Evolutionary conservation across 2,797 vertebrate genomes (phyloP).

Genomic region (Perdix hodgsoniae): DNA sequence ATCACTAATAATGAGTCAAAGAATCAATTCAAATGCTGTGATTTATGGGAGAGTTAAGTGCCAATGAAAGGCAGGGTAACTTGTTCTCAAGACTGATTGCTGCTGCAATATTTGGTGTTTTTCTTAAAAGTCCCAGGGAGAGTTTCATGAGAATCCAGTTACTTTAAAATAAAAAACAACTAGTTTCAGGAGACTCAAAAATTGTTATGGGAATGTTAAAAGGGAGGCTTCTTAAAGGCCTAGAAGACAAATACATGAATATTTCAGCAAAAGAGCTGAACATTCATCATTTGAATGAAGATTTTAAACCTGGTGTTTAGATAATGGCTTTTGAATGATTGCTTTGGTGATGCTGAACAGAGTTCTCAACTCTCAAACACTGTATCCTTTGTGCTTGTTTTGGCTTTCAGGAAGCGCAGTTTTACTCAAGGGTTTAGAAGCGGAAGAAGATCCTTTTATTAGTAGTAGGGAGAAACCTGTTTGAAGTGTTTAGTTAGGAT

Average conservation of each 20-base stretch:
- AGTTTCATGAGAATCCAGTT: constrained; percentile 58
- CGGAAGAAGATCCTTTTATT: not conserved
- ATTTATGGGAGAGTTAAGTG: constrained; percentile 64
- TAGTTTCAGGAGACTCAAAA: constrained; percentile 54
- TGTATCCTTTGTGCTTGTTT: not conserved
- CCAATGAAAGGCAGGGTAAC: constrained; percentile 49
- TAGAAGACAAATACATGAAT: constrained; percentile 14
- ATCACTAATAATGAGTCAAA: constrained; percentile 41
- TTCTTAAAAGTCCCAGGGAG: constrained; percentile 55
- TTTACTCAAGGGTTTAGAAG: not conserved
- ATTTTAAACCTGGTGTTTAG: constrained; percentile 42
- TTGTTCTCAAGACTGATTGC: constrained; percentile 47
- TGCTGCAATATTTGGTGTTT: constrained; percentile 34
- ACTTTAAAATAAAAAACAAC: constrained; percentile 39
- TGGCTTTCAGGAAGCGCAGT: not conserved
- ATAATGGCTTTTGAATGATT: constrained; percentile 14
- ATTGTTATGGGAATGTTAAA: constrained; percentile 1
- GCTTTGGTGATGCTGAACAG: constrained; percentile 16
- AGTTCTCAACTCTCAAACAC: not conserved
- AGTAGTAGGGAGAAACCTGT: not conserved
- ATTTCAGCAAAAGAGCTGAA: not conserved
- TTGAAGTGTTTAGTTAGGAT: not conserved
- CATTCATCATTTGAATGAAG: not conserved
- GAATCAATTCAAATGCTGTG: constrained; percentile 16
- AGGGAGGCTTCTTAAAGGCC: constrained; percentile 19